Base-by-base conservation (phyloP, 2,888 invertebrate genomes). In the Pycnomerus fuliginosus region DNA sequence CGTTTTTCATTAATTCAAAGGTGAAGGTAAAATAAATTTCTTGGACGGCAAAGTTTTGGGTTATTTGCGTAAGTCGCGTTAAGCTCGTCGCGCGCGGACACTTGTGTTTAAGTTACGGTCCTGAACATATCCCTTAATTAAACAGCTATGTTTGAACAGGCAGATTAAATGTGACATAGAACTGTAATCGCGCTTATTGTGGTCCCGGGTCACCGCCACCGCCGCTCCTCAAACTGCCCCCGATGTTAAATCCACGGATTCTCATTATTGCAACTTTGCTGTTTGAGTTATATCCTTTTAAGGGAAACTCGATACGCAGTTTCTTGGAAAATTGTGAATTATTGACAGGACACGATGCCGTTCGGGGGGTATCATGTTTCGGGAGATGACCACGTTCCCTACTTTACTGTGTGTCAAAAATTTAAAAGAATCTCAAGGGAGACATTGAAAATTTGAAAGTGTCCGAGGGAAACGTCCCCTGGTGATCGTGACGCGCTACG, bases 111-210 rank as follows among this genome's bases (percentile, higher is more conserved):
- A 72, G 72, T 72, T 72, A 67, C 69, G 65, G 68, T 67, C 61
- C 69, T 64, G 68, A 60, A 69, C 67, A 66, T 67, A 70, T 72
- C 71, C 72, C 68, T 73, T 72, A 73, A 72, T 73, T 72, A 73
- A 73, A 72, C 71, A 72, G 70, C 69, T 65, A 69, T 72, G 70
- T 73, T 73, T 73, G 72, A 72, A 71, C 71, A 70, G 68, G 70
- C 69, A 71, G 73, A 72, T 73, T 73, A 73, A 71, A 72, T 72
- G 71, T 72, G 72, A 72, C 72, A 70, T 64, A 68, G 71, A 71
- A 72, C 66, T 72, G 72, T 73, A 73, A 73, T 72, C 69, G 70
- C 64, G 71, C 72, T 72, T 71, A 73, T 73, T 72, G 73, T 73
- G 71, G 71, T 64, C 30, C 43, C 44, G 62, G 62, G 58, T 22